Conservation (phyloP, 1,140 invertebrate genomes). For the Steinernema khuongi region DNA sequence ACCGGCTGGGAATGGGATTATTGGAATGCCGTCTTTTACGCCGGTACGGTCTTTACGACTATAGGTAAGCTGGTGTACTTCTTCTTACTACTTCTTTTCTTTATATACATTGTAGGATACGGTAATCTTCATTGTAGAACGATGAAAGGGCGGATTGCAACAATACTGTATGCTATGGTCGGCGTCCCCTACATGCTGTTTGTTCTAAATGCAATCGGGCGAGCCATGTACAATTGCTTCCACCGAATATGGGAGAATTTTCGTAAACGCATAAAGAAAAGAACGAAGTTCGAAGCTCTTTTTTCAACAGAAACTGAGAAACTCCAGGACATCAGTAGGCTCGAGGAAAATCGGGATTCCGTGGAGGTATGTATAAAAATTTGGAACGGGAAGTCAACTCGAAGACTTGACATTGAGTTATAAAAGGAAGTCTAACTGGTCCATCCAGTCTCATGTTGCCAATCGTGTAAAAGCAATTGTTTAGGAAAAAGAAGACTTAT, state of each 20-base stretch:
- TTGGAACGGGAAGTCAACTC: too few species aligned
- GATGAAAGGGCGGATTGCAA: slow-evolving; percentile 23
- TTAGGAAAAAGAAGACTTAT: slow-evolving; percentile 44
- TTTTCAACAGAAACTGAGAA: neutral
- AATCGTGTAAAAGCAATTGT: slow-evolving; percentile 23
- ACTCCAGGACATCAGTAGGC: neutral
- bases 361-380: too few species aligned
- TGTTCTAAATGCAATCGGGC: slow-evolving; percentile 23
- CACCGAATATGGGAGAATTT: neutral
- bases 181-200: slow-evolving; percentile 29
- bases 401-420: too few species aligned
- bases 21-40: slow-evolving; percentile 32
- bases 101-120: slow-evolving; percentile 23
- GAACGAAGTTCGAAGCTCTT: neutral
- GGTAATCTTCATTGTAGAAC: slow-evolving; percentile 28
- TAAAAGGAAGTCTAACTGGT: too few species aligned
- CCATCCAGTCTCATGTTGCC: neutral
- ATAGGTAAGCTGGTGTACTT: too few species aligned
- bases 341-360: too few species aligned
- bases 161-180: slow-evolving; percentile 32
- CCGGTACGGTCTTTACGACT: slow-evolving; percentile 31
- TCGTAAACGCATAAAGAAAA: neutral
- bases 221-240: neutral
- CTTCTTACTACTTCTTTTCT: neutral
- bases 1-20: slow-evolving; percentile 29